Percentiles rank a stretch among this genome's conserved stretches.
Conservation (phyloP, 1,140 invertebrate genomes). For the Drosophila mojavensis region DNA sequence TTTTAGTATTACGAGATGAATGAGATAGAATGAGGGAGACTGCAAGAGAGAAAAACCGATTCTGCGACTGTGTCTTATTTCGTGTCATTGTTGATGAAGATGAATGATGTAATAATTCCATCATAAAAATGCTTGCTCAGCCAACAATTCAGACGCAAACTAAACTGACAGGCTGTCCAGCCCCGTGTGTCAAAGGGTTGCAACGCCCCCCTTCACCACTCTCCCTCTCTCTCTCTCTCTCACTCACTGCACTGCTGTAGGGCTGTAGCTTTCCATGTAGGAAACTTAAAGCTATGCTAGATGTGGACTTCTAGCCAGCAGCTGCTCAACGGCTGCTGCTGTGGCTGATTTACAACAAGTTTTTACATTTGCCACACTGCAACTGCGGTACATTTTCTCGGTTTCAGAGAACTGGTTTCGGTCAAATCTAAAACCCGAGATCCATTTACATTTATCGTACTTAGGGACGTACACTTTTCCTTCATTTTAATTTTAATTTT, state of each 20-base stretch:
- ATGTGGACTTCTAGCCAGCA: conserved; percentile 35
- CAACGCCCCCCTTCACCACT: conserved; percentile 22
- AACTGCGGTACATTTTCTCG: conserved; percentile 47
- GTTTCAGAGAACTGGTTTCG: conserved; percentile 66
- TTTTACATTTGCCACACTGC: conserved; percentile 59
- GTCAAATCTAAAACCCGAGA: conserved; percentile 58
- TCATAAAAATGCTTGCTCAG: conserved; percentile 74
- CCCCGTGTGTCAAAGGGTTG: conserved; percentile 57
- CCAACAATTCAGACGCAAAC: conserved; percentile 26
- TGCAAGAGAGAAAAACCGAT: conserved; percentile 1
- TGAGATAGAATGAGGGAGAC: not conserved
- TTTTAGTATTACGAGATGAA: conserved; percentile 21
- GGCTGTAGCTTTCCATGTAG: conserved; percentile 8
- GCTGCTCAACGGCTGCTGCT: conserved; percentile 29
- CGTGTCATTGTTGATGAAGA: conserved; percentile 72
- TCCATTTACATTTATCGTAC: conserved; percentile 66
- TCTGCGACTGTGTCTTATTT: conserved; percentile 21
- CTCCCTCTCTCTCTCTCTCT: not conserved
- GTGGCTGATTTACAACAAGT: conserved; percentile 63
- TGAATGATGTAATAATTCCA: conserved; percentile 82
- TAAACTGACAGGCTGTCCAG: conserved; percentile 51
- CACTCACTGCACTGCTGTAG: not conserved
- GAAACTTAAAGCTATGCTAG: conserved; percentile 59
- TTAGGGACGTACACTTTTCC: conserved; percentile 26
- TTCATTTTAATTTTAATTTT: not conserved